Conservation (phyloP, 2,113 vertebrate genomes). For the Rhizomys pruinosus region DNA sequence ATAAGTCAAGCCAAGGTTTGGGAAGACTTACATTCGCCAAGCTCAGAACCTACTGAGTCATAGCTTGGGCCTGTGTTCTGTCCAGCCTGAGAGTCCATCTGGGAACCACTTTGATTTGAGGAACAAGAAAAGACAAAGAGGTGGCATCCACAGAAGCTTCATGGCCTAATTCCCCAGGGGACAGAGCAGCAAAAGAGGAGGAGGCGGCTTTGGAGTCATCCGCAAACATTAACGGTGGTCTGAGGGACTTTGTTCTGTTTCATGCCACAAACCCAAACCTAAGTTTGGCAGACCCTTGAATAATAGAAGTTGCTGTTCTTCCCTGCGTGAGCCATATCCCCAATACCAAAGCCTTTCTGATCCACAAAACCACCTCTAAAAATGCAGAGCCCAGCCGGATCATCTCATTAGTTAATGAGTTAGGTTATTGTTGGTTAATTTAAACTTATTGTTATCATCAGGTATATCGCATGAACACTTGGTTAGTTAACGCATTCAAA, state of each 20-base stretch:
- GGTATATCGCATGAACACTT: slow-evolving; percentile 44
- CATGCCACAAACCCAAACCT: not conserved
- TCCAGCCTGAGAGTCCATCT: no score
- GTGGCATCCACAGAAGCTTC: not conserved
- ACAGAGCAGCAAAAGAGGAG: not conserved
- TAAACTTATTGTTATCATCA: slow-evolving; percentile 38
- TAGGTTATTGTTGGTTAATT: not conserved
- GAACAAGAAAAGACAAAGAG: not conserved
- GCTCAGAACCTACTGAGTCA: slow-evolving; percentile 9
- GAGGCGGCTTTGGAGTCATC: not conserved
- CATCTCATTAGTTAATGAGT: slow-evolving; percentile 64
- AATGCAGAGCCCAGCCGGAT: not conserved
- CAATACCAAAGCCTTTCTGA: not conserved
- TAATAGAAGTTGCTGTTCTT: not conserved
- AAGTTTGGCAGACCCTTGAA: not conserved
- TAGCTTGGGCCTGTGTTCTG: not conserved
- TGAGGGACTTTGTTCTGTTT: not conserved
- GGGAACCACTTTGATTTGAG: not conserved
- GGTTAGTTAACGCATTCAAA: slow-evolving; percentile 56
- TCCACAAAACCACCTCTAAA: not conserved
- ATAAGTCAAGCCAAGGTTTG: not conserved
- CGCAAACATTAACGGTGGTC: not conserved
- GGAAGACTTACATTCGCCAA: not conserved
- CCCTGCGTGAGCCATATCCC: not conserved
- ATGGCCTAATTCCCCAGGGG: not conserved